A percentile compares a stretch with the other conserved stretches of the same genome.
These are phyloP conservation scores for Cheilosia urbana DNA, from an alignment of 2,888 invertebrate species.

Conservation along the genomic window DNA sequence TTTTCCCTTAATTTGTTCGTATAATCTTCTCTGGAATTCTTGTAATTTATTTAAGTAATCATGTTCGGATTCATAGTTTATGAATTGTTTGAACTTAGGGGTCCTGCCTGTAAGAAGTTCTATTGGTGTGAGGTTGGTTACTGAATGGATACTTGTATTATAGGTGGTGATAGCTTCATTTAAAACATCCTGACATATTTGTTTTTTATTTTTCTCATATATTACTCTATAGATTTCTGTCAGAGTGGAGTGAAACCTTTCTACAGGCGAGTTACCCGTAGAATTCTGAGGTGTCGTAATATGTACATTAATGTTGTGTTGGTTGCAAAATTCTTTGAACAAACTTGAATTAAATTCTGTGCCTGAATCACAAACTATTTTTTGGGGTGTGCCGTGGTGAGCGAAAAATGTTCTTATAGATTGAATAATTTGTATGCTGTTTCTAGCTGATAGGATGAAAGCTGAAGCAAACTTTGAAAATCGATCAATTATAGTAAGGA, in stretches of 20 bases:
- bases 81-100: constrained; percentile 25
- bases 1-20: constrained; percentile 23
- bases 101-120: constrained; percentile 60
- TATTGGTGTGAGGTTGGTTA: constrained; percentile 60
- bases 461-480: constrained; percentile 1
- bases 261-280: constrained; percentile 63
- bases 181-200: constrained; percentile 42
- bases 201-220: constrained; percentile 12
- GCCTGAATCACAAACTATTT: constrained; percentile 65
- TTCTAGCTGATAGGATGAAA: not conserved
- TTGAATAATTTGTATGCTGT: constrained; percentile 8
- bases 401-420: constrained; percentile 38
- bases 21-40: constrained; percentile 25
- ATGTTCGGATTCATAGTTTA: constrained; percentile 18
- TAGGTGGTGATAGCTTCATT: constrained; percentile 58
- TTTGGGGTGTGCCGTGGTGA: constrained; percentile 50
- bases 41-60: constrained; percentile 36
- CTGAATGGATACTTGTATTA: constrained; percentile 49
- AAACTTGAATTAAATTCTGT: constrained; percentile 54
- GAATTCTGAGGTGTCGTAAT: constrained; percentile 67
- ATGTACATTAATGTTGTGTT: constrained; percentile 43
- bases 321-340: constrained; percentile 63
- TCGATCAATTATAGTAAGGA: constrained; percentile 1
- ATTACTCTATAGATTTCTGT: constrained; percentile 60
- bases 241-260: constrained; percentile 54